phyloP scores from a whole-genome alignment of 1,140 invertebrate species.

The Orchesella cincta region DNA sequence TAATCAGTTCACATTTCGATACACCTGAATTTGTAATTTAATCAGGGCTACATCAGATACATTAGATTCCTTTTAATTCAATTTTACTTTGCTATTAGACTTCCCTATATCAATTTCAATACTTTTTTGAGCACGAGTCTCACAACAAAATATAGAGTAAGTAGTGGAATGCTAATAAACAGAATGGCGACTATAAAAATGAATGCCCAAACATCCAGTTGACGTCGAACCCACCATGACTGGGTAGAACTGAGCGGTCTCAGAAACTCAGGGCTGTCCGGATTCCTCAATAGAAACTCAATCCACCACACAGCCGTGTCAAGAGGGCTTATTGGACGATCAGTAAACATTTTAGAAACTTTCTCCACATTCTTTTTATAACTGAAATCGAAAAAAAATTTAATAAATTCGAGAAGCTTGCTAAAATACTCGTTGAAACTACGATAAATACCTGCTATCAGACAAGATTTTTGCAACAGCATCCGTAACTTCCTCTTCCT shows the following conservation, averaged over 20 bases:
- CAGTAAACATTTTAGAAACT: constrained; percentile 61
- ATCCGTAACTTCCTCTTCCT: constrained; percentile 23
- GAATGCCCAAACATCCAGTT: constrained; percentile 43
- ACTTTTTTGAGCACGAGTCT: too few relatives aligned
- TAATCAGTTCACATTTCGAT: too few relatives aligned
- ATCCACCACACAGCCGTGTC: constrained; percentile 65
- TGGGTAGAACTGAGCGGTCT: constrained; percentile 31
- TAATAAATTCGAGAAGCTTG: too few relatives aligned
- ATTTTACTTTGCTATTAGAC: too few relatives aligned
- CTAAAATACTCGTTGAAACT: not conserved
- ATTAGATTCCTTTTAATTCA: too few relatives aligned
- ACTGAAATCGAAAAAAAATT: too few relatives aligned
- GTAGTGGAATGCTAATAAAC: not conserved
- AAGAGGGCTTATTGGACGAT: constrained; percentile 60
- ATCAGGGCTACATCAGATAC: too few relatives aligned
- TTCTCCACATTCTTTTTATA: constrained; percentile 58
- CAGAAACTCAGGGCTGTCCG: constrained; percentile 22
- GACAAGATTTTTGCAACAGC: constrained; percentile 39
- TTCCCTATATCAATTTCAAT: too few relatives aligned
- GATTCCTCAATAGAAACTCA: constrained; percentile 60
- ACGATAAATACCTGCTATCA: not conserved
- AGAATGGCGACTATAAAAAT: not conserved
- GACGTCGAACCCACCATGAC: constrained; percentile 39
- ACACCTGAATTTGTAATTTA: too few relatives aligned
- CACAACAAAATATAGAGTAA: too few relatives aligned